Percentiles rank a stretch among this genome's conserved stretches.
These are phyloP conservation scores for Drusus annulatus DNA, from an alignment of 1,140 invertebrate genomes.

Conservation along the genomic window DNA sequence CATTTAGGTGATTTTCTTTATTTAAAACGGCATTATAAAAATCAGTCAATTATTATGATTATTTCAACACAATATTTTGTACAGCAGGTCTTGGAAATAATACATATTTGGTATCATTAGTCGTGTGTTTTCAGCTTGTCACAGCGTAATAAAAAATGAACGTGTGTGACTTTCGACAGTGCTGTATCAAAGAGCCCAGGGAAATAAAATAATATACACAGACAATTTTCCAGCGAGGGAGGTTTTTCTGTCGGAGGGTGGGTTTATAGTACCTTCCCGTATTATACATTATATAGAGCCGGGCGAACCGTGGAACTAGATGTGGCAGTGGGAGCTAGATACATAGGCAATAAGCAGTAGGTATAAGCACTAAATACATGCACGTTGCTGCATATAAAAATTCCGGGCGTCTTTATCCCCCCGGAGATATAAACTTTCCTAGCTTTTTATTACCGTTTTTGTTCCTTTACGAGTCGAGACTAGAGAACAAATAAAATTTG, in stretches of 20 bases:
- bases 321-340: neutral
- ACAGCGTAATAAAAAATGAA: neutral
- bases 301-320: neutral
- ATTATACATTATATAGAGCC: neutral
- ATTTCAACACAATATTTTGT: too few species aligned
- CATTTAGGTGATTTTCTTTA: too few species aligned
- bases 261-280: neutral
- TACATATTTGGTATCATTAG: too few species aligned
- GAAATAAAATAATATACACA: constrained; percentile 2
- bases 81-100: too few species aligned
- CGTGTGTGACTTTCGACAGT: neutral
- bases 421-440: constrained; percentile 23
- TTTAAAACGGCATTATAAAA: too few species aligned
- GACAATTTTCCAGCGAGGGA: constrained; percentile 9
- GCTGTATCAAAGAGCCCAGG: neutral
- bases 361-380: neutral
- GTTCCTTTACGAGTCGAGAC: constrained; percentile 25
- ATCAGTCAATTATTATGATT: too few species aligned
- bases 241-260: neutral
- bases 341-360: neutral
- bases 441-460: constrained; percentile 21
- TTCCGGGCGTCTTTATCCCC: neutral
- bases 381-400: neutral
- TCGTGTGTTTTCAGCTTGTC: too few species aligned
- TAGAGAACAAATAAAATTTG: constrained; percentile 28